Conservation (phyloP, 2,797 vertebrate genomes). For the Lutjanus argentimaculatus region DNA sequence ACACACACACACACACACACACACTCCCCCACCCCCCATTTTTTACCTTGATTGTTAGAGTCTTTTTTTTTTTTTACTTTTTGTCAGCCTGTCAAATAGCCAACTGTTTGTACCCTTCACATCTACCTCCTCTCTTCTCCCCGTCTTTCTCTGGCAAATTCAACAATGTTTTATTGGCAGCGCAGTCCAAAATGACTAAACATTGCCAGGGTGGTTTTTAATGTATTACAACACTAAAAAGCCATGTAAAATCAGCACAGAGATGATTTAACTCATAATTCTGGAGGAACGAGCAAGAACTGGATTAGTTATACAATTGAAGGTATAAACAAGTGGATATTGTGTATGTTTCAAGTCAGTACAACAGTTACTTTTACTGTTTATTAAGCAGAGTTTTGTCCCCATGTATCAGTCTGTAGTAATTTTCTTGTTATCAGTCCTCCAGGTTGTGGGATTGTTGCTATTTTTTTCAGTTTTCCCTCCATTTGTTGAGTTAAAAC, state of each 20-base stretch:
- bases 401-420: not conserved
- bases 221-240: conserved; percentile 12
- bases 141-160: conserved; percentile 34
- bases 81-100: conserved; percentile 36
- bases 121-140: conserved; percentile 33
- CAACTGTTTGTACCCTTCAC: conserved; percentile 44
- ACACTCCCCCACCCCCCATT: too few species aligned
- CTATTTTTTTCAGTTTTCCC: not conserved
- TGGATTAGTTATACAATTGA: not conserved
- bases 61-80: conserved; percentile 12
- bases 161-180: conserved; percentile 29
- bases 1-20: too few species aligned
- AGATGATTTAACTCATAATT: conserved; percentile 1
- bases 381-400: not conserved
- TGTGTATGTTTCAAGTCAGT: not conserved
- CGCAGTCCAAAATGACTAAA: not conserved
- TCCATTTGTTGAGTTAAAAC: not conserved
- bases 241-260: conserved; percentile 10
- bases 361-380: not conserved
- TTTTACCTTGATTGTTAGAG: not conserved
- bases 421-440: not conserved
- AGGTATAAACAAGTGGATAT: not conserved
- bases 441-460: not conserved
- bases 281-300: not conserved
- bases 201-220: conserved; percentile 11